Evolutionary conservation across 2,113 vertebrate genomes (phyloP).

Genomic region (Irena cyanogastra): DNA sequence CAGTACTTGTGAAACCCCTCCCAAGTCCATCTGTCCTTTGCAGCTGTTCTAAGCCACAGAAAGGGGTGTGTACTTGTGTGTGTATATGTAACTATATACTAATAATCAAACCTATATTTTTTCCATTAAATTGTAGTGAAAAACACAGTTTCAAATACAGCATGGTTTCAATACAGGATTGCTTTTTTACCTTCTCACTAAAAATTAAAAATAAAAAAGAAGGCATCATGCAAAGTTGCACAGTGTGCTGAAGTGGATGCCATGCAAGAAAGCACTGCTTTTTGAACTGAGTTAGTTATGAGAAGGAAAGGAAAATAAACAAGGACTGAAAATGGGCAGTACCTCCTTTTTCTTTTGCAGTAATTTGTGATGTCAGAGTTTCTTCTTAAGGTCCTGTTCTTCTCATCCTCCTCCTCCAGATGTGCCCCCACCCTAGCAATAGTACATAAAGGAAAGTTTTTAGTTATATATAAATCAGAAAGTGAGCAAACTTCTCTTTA

Average conservation of each 20-base stretch:
- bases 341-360: neutral
- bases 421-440: neutral
- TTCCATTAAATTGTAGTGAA: conserved; percentile 22
- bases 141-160: conserved; percentile 46
- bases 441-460: neutral
- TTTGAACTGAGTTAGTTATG: neutral
- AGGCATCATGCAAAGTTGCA: neutral
- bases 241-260: neutral
- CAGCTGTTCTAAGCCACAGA: conserved; percentile 63
- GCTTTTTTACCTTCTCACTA: neutral
- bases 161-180: conserved; percentile 5
- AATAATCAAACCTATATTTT: conserved; percentile 34
- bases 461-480: neutral
- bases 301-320: neutral
- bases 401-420: neutral
- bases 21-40: conserved; percentile 62
- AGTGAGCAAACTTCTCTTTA: neutral
- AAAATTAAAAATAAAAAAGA: neutral
- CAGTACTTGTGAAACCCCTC: conserved; percentile 30
- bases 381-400: neutral
- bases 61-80: neutral
- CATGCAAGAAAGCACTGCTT: neutral
- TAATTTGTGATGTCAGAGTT: neutral
- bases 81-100: conserved; percentile 35
- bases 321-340: neutral